These are phyloP conservation scores for Porites australiensis DNA, from an alignment of 64 coral and sea anemone genomes.

Conservation along the genomic window DNA sequence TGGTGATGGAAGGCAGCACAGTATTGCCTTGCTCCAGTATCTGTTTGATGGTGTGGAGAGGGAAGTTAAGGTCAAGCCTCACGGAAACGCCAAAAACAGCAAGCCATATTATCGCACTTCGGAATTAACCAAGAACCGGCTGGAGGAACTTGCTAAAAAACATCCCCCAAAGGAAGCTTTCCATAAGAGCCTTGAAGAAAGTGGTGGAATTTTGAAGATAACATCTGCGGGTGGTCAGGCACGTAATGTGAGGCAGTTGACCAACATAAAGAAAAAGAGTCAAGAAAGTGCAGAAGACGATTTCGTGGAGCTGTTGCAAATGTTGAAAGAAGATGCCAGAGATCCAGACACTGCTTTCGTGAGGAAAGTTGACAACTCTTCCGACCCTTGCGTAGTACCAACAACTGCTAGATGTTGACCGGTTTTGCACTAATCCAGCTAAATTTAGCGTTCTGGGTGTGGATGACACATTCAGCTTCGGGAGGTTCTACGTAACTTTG, in stretches of 20 bases:
- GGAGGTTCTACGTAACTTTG: constrained; percentile 43
- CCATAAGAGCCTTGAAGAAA: constrained; percentile 69
- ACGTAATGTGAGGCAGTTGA: constrained; percentile 59
- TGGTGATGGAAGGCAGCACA: constrained; percentile 43
- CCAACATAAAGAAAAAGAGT: constrained; percentile 52
- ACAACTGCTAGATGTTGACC: constrained; percentile 64
- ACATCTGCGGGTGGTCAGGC: constrained; percentile 51
- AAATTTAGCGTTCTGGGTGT: constrained; percentile 67
- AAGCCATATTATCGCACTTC: constrained; percentile 68
- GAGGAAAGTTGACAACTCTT: constrained; percentile 48
- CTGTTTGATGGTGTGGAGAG: constrained; percentile 64
- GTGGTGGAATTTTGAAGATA: constrained; percentile 42
- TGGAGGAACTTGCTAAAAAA: constrained; percentile 36
- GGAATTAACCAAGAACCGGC: constrained; percentile 18
- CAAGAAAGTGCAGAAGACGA: constrained; percentile 68
- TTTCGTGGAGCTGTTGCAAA: constrained; percentile 52
- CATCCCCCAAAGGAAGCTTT: constrained; percentile 59
- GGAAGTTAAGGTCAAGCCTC: constrained; percentile 56
- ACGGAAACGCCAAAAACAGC: constrained; percentile 65
- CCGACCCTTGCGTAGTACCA: constrained; percentile 63
- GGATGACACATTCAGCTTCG: constrained; percentile 74
- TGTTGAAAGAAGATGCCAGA: constrained; percentile 67
- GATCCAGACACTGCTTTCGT: constrained; percentile 75
- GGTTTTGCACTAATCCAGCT: constrained; percentile 71
- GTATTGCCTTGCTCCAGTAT: constrained; percentile 68